Percentiles rank a stretch among this genome's conserved stretches.
Evolutionary conservation across 2,797 vertebrate genomes (phyloP).

Genomic region (Lagorchestes hirsutus): DNA sequence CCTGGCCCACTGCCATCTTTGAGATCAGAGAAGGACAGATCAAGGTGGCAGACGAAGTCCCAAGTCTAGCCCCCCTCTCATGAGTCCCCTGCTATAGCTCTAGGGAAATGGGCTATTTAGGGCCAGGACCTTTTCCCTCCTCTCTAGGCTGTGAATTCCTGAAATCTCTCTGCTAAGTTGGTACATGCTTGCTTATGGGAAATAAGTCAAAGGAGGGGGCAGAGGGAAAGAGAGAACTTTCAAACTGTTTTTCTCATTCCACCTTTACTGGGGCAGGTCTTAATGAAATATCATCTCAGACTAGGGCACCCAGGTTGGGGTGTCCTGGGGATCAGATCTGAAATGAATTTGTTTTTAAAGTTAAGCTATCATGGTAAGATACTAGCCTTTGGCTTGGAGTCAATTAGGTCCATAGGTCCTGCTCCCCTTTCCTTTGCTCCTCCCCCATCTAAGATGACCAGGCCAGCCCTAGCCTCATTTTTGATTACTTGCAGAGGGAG

Average conservation of each 20-base stretch:
- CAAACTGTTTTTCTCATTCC: background rate
- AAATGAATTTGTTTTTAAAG: background rate
- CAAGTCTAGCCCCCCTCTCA: background rate
- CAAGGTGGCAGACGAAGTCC: background rate
- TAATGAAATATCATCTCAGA: background rate
- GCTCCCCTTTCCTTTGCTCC: background rate
- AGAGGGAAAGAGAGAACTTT: background rate
- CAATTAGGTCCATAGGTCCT: background rate
- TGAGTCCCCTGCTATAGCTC: background rate
- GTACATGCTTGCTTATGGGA: background rate
- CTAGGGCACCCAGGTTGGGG: background rate
- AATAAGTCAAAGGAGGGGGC: background rate
- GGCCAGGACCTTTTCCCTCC: background rate
- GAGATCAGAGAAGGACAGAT: background rate
- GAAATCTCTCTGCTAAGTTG: background rate
- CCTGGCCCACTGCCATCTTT: background rate
- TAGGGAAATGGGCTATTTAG: background rate
- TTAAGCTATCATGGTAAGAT: background rate
- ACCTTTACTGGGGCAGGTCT: background rate
- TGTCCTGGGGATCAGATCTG: background rate
- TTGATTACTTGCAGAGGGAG: background rate
- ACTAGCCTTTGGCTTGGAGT: background rate
- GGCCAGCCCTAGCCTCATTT: background rate
- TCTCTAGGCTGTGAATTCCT: background rate
- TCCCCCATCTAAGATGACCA: background rate